Percentiles rank a stretch among this genome's conserved stretches.
Conservation (phyloP, 2,797 vertebrate genomes). For the Salarias fasciatus region DNA sequence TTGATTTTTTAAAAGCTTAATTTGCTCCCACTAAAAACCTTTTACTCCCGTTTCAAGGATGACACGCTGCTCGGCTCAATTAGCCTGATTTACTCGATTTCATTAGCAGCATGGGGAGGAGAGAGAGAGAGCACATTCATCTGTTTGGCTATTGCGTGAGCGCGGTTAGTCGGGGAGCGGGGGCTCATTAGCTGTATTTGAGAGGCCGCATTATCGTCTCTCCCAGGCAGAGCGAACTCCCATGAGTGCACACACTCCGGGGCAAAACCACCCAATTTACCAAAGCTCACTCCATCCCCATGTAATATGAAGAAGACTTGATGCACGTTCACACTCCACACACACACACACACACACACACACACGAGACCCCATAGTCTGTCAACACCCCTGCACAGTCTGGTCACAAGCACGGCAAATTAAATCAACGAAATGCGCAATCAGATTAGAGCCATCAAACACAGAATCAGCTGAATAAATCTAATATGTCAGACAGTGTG, state of each 20-base stretch:
- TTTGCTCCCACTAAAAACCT: background rate
- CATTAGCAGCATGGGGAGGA: background rate
- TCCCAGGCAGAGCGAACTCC: slow-evolving; percentile 45
- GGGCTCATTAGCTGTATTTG: slow-evolving; percentile 62
- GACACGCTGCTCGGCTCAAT: slow-evolving; percentile 8
- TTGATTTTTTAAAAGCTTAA: background rate
- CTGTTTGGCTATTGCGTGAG: slow-evolving; percentile 47
- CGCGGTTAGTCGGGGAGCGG: slow-evolving; percentile 56
- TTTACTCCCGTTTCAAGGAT: slow-evolving; percentile 12
- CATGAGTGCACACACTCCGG: slow-evolving; percentile 45
- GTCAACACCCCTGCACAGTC: slow-evolving; percentile 53
- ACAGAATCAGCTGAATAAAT: slow-evolving; percentile 61
- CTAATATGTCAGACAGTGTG: slow-evolving; percentile 41
- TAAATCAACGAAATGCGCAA: slow-evolving; percentile 70
- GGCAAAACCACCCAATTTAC: slow-evolving; percentile 51
- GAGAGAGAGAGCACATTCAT: slow-evolving; percentile 17
- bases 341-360: slow-evolving; percentile 10
- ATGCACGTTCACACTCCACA: slow-evolving; percentile 17
- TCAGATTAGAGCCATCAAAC: slow-evolving; percentile 62
- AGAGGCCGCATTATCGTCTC: slow-evolving; percentile 52
- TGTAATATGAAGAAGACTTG: slow-evolving; percentile 61
- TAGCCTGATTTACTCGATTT: slow-evolving; percentile 17
- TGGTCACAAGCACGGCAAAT: slow-evolving; percentile 60
- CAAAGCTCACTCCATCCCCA: slow-evolving; percentile 30
- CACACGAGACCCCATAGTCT: slow-evolving; percentile 46